Evolutionary conservation across 2,797 vertebrate species (phyloP).

Genomic region (Crax fasciolata): DNA sequence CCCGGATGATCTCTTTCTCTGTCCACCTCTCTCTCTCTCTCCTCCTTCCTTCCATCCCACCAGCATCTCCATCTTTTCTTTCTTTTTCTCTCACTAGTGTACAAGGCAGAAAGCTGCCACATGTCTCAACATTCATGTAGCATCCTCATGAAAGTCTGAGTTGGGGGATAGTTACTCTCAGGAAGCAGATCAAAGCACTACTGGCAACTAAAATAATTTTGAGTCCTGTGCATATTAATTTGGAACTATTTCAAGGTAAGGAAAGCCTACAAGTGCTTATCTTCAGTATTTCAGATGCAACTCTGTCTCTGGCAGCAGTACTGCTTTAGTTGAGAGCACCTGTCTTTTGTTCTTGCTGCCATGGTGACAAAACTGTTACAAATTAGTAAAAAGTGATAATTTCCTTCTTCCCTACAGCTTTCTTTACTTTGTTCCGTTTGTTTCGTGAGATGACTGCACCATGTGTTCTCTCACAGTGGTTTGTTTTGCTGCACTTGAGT

Average conservation of each 20-base stretch:
- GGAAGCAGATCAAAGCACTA: background rate
- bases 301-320: background rate
- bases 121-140: background rate
- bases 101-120: background rate
- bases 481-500: background rate
- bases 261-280: background rate
- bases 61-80: no score
- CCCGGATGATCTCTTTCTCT: no score
- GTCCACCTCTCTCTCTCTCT: no score
- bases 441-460: background rate
- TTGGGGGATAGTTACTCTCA: background rate
- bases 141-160: background rate
- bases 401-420: background rate
- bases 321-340: background rate
- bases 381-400: background rate
- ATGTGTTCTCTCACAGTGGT: background rate
- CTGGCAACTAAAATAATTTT: background rate
- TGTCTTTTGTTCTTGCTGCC: background rate
- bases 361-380: background rate
- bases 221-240: background rate
- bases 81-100: no score
- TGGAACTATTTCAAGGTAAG: background rate
- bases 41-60: no score
- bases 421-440: background rate
- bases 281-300: background rate